Evolutionary conservation across 2,888 invertebrate species (phyloP).

Genomic region (Ophion costatus): DNA sequence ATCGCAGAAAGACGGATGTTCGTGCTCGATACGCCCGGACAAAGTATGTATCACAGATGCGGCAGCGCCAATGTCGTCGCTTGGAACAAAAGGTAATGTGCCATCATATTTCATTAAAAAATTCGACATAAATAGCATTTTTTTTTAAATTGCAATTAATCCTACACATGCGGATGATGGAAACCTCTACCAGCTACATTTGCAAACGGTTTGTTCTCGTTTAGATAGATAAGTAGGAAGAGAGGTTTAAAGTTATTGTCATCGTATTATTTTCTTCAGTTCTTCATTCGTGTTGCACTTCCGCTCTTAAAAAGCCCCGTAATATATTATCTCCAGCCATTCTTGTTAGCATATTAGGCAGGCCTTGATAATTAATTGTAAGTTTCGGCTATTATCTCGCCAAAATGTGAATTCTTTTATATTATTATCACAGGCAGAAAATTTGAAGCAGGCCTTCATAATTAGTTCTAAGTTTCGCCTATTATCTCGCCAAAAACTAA

Average conservation of each 20-base stretch:
- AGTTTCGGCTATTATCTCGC: background rate
- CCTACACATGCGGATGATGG: slow-evolving; percentile 16
- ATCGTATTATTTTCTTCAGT: slow-evolving; percentile 13
- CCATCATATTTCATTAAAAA: slow-evolving; percentile 35
- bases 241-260: slow-evolving; percentile 17
- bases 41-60: slow-evolving; percentile 13
- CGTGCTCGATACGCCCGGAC: slow-evolving; percentile 21
- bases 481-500: slow-evolving; percentile 6
- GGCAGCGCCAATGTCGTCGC: slow-evolving; percentile 34
- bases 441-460: background rate
- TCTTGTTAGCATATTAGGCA: slow-evolving; percentile 22
- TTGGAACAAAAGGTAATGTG: slow-evolving; percentile 38
- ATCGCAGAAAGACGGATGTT: slow-evolving; percentile 26
- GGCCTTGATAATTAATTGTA: background rate
- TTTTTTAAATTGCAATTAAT: slow-evolving; percentile 28
- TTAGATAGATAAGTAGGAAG: slow-evolving; percentile 29
- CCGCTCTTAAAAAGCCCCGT: slow-evolving; percentile 26
- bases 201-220: slow-evolving; percentile 27
- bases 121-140: slow-evolving; percentile 10
- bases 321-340: slow-evolving; percentile 29
- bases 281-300: slow-evolving; percentile 14
- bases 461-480: background rate
- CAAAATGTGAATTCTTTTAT: background rate
- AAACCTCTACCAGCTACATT: slow-evolving; percentile 27
- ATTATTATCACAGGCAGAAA: too few relatives aligned